Conservation (phyloP, 2,888 invertebrate species). For the Pelosia muscerda region DNA sequence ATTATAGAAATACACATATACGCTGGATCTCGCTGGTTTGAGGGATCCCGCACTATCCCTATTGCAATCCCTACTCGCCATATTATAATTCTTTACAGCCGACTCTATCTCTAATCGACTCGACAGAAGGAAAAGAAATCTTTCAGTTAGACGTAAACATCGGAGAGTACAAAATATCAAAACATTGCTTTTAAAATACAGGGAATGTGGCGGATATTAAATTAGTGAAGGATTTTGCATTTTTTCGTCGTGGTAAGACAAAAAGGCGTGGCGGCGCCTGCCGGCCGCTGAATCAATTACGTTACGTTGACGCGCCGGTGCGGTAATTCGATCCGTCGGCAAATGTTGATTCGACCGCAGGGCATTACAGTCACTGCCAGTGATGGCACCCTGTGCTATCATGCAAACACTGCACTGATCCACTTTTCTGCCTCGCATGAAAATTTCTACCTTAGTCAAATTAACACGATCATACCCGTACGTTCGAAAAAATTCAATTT, state of each 20-base stretch:
- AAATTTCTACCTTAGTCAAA: conserved; percentile 41
- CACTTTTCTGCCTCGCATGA: conserved; percentile 54
- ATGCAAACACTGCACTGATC: conserved; percentile 65
- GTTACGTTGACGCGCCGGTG: conserved; percentile 74
- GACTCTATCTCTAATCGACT: too few species aligned
- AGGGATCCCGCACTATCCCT: too few species aligned
- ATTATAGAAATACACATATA: too few species aligned
- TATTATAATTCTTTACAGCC: too few species aligned
- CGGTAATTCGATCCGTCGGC: conserved; percentile 83
- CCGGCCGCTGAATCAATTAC: conserved; percentile 78
- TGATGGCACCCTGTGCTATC: conserved; percentile 34
- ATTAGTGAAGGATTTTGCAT: conserved; percentile 77
- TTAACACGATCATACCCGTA: conserved; percentile 1
- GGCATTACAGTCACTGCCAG: conserved; percentile 58
- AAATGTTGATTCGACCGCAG: conserved; percentile 84
- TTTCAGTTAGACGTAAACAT: conserved; percentile 20
- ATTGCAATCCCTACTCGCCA: too few species aligned
- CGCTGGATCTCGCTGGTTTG: too few species aligned
- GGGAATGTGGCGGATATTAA: conserved; percentile 72
- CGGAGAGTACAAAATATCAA: conserved; percentile 6
- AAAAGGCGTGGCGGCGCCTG: conserved; percentile 75
- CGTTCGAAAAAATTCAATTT: not conserved
- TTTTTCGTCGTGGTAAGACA: conserved; percentile 69
- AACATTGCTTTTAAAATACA: conserved; percentile 49
- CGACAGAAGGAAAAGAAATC: too few species aligned